Base-by-base conservation (phyloP, 2,113 vertebrate genomes). In the Sebastes schlegelii region DNA sequence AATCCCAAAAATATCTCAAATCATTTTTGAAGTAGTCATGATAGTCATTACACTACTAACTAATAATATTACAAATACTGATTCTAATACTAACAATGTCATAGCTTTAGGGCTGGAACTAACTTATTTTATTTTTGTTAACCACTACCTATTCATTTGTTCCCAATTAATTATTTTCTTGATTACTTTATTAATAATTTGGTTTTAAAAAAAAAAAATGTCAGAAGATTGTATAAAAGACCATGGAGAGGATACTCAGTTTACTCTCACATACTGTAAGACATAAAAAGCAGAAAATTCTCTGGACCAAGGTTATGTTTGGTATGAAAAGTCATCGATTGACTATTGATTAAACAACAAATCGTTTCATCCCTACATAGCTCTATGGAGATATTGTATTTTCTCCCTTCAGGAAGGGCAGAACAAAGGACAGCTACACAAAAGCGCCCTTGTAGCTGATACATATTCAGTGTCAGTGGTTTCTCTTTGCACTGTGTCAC, bases 401-500 rank as follows among this genome's bases (percentile, higher is more conserved):
- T 83, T 48, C 13, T 40, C 26, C 80, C 23, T 72, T 79, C 49
- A 68, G 42, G 11, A 79, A 58, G 3, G 3, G 17, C 77, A 83
- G 78, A 79, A 87, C 70, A 87, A 90, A 87, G 70, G 43, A 51
- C 60, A 48, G 45, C 46, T 17, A 21, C 3, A 82, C 71, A 80
- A 68, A 81, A 82, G 58, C 34, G 4, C 61, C 67, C 46, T 78
- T 82, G 67, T 17, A 74, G 63, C 62, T 79, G 78, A 85, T 81
- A 72, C 67, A 88, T 81, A 85, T 84, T 89, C 77, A 85, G 72
- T 54, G 26, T 62, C 65, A 54, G 68, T 63, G 57, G 48, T 80
- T 43, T 85, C 70, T 40, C 21, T 82, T 51, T 75, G 14, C 72
- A 26, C 45, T 26, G 19, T 8, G 16, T 13, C 10, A 8, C 12